These are phyloP conservation scores for Carlito syrichta DNA, from an alignment of 2,113 vertebrate genomes.

Conservation along the genomic window DNA sequence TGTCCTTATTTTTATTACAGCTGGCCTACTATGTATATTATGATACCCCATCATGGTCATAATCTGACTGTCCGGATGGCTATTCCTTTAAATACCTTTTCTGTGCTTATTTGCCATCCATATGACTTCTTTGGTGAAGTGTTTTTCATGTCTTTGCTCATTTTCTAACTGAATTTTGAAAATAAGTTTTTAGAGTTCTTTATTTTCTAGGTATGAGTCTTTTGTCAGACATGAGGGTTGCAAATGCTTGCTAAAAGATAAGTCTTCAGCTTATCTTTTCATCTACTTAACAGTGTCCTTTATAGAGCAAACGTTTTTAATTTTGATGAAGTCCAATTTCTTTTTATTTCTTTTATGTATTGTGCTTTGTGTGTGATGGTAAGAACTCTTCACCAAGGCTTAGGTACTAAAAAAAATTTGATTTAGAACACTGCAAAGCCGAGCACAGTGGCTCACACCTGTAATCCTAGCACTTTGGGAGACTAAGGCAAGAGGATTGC, in stretches of 20 bases:
- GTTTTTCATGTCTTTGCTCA: neutral
- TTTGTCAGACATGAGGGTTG: neutral
- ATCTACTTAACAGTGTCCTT: neutral
- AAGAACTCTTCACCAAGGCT: neutral
- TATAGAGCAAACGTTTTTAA: neutral
- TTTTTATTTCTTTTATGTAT: neutral
- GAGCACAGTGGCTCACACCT: no score
- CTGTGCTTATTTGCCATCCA: neutral
- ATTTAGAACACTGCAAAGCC: neutral
- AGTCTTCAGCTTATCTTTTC: neutral
- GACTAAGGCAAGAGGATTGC: no score
- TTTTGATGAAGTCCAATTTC: neutral
- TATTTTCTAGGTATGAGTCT: neutral
- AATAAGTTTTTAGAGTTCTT: neutral
- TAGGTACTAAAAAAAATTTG: neutral
- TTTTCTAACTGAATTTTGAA: neutral
- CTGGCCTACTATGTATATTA: fast-evolving
- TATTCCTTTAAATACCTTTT: no score
- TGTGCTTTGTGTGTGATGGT: neutral
- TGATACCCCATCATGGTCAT: neutral
- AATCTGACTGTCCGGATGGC: no score
- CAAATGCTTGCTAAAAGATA: neutral
- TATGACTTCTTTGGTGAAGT: neutral
- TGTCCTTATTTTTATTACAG: neutral
- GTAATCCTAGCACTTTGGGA: no score